Conservation (phyloP, 1,140 invertebrate genomes). For the Euschistus heros region DNA sequence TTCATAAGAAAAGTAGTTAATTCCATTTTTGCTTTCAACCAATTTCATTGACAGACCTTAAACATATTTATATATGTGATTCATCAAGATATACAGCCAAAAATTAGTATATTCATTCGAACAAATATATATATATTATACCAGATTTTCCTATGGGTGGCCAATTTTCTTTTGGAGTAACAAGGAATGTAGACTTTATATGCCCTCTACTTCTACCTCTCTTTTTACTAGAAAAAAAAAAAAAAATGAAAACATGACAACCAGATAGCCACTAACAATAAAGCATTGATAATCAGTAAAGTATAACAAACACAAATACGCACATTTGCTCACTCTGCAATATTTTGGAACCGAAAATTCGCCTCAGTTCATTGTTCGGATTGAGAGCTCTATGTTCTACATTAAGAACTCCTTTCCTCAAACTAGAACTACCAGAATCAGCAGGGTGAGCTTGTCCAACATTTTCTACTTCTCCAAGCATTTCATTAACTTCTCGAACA, state of each 20-base stretch:
- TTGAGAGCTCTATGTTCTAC: slow-evolving; percentile 67
- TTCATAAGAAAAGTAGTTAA: slow-evolving; percentile 65
- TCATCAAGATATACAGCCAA: slow-evolving; percentile 29
- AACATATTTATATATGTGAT: background rate
- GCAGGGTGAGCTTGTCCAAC: background rate
- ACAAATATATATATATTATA: slow-evolving; percentile 29
- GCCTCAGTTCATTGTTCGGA: slow-evolving; percentile 70
- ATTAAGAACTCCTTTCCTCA: slow-evolving; percentile 41
- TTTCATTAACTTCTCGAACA: slow-evolving; percentile 57
- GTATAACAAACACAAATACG: background rate
- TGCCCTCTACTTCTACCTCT: slow-evolving; percentile 44
- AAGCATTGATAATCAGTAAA: too few relatives aligned
- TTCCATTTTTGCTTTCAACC: slow-evolving; percentile 39
- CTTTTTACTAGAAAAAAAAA: slow-evolving; percentile 41
- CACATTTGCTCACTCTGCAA: slow-evolving; percentile 51
- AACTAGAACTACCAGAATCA: slow-evolving; percentile 13
- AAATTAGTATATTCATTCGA: slow-evolving; percentile 19
- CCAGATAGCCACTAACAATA: too few relatives aligned
- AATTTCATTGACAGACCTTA: slow-evolving; percentile 60
- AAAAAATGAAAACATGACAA: background rate
- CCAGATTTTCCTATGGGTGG: slow-evolving; percentile 51
- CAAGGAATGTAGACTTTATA: slow-evolving; percentile 52
- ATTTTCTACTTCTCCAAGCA: slow-evolving; percentile 48
- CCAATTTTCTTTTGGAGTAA: slow-evolving; percentile 56
- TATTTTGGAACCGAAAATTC: slow-evolving; percentile 74